A percentile compares a stretch with the other conserved stretches of the same genome.
phyloP scores from a whole-genome alignment of 2,113 vertebrate species.

The Mastomys coucha region DNA sequence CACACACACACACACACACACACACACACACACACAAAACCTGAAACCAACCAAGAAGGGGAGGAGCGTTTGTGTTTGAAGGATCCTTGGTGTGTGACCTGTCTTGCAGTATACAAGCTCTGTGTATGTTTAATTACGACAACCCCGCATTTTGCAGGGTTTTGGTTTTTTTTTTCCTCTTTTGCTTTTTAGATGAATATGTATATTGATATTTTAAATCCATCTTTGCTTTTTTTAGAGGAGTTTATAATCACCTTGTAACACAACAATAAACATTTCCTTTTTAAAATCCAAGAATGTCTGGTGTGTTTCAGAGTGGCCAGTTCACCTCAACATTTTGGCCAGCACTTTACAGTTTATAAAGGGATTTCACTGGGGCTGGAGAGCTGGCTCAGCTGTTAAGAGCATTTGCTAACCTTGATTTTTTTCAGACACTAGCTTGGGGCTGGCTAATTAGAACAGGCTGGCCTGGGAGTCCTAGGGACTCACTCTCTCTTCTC shows the following conservation, averaged over 20 bases:
- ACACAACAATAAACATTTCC: constrained; percentile 89
- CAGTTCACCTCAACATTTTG: not conserved
- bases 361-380: not conserved
- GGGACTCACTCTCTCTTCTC: not conserved
- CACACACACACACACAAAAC: not conserved
- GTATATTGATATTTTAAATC: constrained; percentile 91
- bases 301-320: not conserved
- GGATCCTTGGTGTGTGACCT: constrained; percentile 82
- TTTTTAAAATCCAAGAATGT: constrained; percentile 81
- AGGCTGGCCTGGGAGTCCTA: not conserved
- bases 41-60: constrained; percentile 58
- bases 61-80: constrained; percentile 84
- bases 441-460: not conserved
- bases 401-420: not conserved
- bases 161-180: constrained; percentile 67
- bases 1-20: not conserved
- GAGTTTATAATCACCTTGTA: constrained; percentile 91
- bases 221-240: constrained; percentile 90
- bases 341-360: not conserved
- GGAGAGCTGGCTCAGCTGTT: not conserved
- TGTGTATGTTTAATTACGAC: constrained; percentile 81
- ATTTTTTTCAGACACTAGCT: not conserved
- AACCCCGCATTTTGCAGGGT: constrained; percentile 85
- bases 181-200: constrained; percentile 90
- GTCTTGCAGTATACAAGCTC: constrained; percentile 79